Conservation (phyloP, 2,888 invertebrate genomes). For the Drosophila atroscutellata region DNA sequence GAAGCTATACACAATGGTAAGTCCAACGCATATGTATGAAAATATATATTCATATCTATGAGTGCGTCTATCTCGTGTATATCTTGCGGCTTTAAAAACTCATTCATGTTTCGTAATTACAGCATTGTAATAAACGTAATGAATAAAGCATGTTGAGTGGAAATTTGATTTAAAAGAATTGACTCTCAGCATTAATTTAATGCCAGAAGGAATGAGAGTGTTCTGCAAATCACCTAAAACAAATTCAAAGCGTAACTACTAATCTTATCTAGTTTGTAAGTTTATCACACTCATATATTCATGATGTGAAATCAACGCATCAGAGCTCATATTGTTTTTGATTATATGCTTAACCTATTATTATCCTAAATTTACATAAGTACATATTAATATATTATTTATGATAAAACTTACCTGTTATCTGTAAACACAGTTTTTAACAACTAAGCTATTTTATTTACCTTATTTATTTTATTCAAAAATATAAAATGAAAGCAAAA, state of each 20-base stretch:
- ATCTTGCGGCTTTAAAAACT: conserved; percentile 56
- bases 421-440: neutral
- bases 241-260: neutral
- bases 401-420: neutral
- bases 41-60: conserved; percentile 13
- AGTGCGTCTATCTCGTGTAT: conserved; percentile 15
- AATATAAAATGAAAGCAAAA: neutral
- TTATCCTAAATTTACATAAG: neutral
- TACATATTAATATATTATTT: too few relatives aligned
- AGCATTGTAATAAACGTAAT: conserved; percentile 22
- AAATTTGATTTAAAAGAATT: conserved; percentile 3
- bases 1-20: conserved; percentile 53
- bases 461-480: neutral
- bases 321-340: neutral
- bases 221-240: neutral
- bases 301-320: neutral
- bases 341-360: neutral
- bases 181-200: neutral
- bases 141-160: conserved; percentile 14
- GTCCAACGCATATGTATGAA: conserved; percentile 8
- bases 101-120: conserved; percentile 62
- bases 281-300: neutral
- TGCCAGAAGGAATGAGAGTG: neutral
- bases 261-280: neutral
- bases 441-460: neutral